A percentile compares a stretch with the other conserved stretches of the same genome.
Conservation (phyloP, 2,113 vertebrate genomes). For the Triplophysa rosa region DNA sequence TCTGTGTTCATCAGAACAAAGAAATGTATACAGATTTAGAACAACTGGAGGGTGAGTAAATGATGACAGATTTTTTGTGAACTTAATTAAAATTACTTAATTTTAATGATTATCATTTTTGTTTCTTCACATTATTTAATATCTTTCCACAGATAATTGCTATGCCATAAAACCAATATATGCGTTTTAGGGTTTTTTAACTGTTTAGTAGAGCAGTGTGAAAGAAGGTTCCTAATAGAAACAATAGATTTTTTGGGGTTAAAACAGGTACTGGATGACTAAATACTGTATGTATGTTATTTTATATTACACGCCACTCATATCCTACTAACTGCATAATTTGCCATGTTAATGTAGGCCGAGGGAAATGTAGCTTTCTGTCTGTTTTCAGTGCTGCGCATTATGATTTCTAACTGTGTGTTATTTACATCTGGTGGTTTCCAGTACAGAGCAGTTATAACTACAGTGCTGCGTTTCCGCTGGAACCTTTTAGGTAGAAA, state of each 20-base stretch:
- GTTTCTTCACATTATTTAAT: too few relatives aligned
- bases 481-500: not conserved
- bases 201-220: too few relatives aligned
- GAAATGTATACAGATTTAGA: too few relatives aligned
- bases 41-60: too few relatives aligned
- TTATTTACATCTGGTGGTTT: constrained; percentile 21
- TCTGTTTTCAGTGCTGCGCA: not conserved
- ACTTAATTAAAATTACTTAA: too few relatives aligned
- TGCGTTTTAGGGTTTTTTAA: too few relatives aligned
- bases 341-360: not conserved
- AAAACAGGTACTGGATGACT: not conserved
- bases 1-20: too few relatives aligned
- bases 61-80: too few relatives aligned
- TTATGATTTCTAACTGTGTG: not conserved
- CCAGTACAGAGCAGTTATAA: constrained; percentile 12
- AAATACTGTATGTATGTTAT: not conserved
- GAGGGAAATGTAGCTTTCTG: not conserved
- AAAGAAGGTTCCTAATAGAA: too few relatives aligned
- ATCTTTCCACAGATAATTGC: too few relatives aligned
- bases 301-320: not conserved
- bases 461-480: not conserved
- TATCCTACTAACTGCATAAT: not conserved
- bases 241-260: not conserved
- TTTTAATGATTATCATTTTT: too few relatives aligned
- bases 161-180: too few relatives aligned